These are phyloP conservation scores for Apocrypta bakeri DNA, from an alignment of 1,140 invertebrate species.

Conservation along the genomic window DNA sequence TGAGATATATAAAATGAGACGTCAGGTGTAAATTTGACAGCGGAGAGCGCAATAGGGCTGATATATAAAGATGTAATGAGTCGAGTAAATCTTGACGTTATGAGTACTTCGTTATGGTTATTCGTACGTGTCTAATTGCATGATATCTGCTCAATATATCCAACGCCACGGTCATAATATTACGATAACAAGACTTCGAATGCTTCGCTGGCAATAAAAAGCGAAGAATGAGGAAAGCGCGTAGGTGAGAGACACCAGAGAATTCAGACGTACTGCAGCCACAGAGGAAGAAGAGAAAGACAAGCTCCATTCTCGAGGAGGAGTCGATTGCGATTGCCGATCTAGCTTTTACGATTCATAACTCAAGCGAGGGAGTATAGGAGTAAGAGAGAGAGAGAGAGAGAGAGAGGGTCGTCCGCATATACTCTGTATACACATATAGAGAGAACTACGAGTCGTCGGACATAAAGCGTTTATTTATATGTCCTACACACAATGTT, in stretches of 20 bases:
- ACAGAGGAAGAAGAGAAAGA: constrained; percentile 20
- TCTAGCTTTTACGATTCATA: constrained; percentile 63
- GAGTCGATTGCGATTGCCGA: constrained; percentile 56
- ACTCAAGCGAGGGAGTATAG: constrained; percentile 53
- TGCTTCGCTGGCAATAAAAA: too few species aligned
- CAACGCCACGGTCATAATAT: too few species aligned
- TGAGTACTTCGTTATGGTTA: neutral
- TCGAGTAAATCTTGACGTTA: neutral
- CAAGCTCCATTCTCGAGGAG: neutral
- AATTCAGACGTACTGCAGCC: neutral
- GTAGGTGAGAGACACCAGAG: neutral
- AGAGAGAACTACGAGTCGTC: constrained; percentile 37
- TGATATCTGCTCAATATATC: neutral
- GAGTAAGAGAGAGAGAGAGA: constrained; percentile 17
- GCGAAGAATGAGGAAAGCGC: constrained; percentile 5
- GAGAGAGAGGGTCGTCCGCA: neutral
- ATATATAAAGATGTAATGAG: neutral
- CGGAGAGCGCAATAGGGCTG: neutral
- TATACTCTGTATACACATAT: constrained; percentile 18
- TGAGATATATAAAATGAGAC: neutral
- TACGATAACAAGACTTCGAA: too few species aligned
- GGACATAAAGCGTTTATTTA: constrained; percentile 64
- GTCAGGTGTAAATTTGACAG: constrained; percentile 1
- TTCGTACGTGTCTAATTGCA: neutral
- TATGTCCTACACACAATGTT: constrained; percentile 60